Conservation (phyloP, 2,113 vertebrate genomes). For the Athene cunicularia region DNA sequence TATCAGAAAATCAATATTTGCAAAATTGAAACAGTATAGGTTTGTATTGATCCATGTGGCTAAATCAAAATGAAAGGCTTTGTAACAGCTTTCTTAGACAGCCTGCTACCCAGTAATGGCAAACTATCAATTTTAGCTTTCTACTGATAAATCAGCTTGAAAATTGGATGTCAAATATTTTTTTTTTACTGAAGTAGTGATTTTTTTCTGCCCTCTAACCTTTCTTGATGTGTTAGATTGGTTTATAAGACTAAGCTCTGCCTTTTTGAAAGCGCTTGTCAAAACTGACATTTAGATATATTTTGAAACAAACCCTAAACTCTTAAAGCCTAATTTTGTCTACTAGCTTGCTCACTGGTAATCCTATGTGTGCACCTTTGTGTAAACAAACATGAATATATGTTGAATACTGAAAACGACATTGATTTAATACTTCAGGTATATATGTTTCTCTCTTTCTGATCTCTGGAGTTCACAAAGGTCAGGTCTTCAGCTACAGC, state of each 20-base stretch:
- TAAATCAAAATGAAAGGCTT: constrained; percentile 95
- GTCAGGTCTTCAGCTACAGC: not conserved
- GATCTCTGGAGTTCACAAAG: constrained; percentile 6
- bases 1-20: constrained; percentile 96
- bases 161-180: constrained; percentile 98
- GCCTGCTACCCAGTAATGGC: constrained; percentile 90
- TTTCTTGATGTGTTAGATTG: constrained; percentile 87
- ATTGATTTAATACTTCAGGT: not conserved
- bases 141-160: constrained; percentile 99
- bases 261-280: constrained; percentile 85
- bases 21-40: constrained; percentile 99
- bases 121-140: constrained; percentile 99
- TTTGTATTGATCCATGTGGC: constrained; percentile 92
- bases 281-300: constrained; percentile 76
- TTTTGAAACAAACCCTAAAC: constrained; percentile 66
- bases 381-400: not conserved
- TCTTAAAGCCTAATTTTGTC: not conserved
- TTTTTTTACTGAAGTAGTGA: constrained; percentile 83
- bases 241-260: constrained; percentile 92
- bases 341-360: not conserved
- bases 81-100: constrained; percentile 94
- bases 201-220: constrained; percentile 87
- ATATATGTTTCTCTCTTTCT: not conserved
- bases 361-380: not conserved
- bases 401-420: not conserved